Evolutionary conservation across 2,113 vertebrate species (phyloP), one percentile per base, ranked within the genome.

Genomic region (Barbus barbus): DNA sequence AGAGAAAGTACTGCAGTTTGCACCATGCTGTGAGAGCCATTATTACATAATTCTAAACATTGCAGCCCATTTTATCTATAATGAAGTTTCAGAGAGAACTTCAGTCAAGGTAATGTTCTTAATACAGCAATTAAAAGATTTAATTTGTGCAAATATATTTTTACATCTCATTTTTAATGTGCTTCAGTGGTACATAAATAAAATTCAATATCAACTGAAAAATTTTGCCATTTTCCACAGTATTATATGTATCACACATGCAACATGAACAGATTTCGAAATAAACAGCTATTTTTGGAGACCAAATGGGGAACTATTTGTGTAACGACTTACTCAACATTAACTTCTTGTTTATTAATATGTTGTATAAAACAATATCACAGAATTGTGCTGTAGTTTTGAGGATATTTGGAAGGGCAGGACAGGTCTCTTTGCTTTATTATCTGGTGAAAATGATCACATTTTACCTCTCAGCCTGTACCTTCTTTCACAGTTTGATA

Each of bases 51-150:
- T 38, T n/a, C 26, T 83, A 24, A 44, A 78, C 56, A 61, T 33
- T 72, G 38, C 58, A 83, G 51, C 77, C 51, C 13, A 79, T 83
- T 60, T 58, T 26, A 69, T 48, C 60, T 46, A 5, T 63, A 48
- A 78, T 65, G 31, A 48, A 60, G 38, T 69, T 75, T 48, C 2
- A 72, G 53, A 41, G 28, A 3, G 13, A 48, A 48, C 44, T 74
- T 51, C 41, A 24, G 69, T 48, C 72, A 28, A 75, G 24, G 38
- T 24, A 72, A 12, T 74, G 65, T 18, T 26, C 36, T 74, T 13
- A 48, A 74, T 14, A 9, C 24, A 48, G 2, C 20, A 24, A 13
- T 72, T 67, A 20, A 67, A 36, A 67, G 1, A 69, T 22, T 11
- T 4, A 2, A 36, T 63, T 28, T 67, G 8, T 36, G 63, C 36